phyloP scores from a whole-genome alignment of 2,888 invertebrate species.

The Apantesis nais region DNA sequence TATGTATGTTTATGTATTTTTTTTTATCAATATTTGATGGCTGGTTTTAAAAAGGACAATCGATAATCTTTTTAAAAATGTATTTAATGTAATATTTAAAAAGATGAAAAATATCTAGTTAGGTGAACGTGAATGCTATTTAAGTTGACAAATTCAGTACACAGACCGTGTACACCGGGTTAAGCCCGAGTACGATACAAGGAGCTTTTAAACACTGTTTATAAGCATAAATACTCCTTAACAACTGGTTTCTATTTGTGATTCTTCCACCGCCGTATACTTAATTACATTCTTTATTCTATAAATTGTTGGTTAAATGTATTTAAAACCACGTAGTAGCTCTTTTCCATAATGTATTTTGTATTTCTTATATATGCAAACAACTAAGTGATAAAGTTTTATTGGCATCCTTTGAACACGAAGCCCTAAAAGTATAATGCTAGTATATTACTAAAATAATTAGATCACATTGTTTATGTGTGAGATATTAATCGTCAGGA shows the following conservation, averaged over 20 bases:
- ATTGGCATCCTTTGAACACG: too few species aligned
- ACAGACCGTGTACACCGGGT: neutral
- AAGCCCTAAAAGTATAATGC: too few species aligned
- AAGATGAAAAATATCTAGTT: neutral
- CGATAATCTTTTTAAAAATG: too few species aligned
- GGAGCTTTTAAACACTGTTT: neutral
- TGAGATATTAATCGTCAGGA: slow-evolving; percentile 37
- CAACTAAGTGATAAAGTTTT: too few species aligned
- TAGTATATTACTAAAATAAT: too few species aligned
- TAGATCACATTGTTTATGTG: slow-evolving; percentile 38
- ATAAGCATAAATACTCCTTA: neutral
- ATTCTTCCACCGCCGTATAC: neutral
- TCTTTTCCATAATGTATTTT: too few species aligned
- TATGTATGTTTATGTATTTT: slow-evolving; percentile 12
- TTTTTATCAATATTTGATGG: neutral
- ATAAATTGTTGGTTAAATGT: too few species aligned
- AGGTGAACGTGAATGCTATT: neutral
- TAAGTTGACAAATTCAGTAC: neutral
- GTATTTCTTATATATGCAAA: too few species aligned
- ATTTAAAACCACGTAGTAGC: too few species aligned
- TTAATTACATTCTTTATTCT: too few species aligned
- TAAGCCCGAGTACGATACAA: neutral
- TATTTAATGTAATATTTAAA: neutral
- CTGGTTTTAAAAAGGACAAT: too few species aligned
- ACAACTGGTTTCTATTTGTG: neutral